A percentile compares a stretch with the other conserved stretches of the same genome.
Evolutionary conservation across 2,797 vertebrate species (phyloP).

Genomic region (Tragelaphus oryx): DNA sequence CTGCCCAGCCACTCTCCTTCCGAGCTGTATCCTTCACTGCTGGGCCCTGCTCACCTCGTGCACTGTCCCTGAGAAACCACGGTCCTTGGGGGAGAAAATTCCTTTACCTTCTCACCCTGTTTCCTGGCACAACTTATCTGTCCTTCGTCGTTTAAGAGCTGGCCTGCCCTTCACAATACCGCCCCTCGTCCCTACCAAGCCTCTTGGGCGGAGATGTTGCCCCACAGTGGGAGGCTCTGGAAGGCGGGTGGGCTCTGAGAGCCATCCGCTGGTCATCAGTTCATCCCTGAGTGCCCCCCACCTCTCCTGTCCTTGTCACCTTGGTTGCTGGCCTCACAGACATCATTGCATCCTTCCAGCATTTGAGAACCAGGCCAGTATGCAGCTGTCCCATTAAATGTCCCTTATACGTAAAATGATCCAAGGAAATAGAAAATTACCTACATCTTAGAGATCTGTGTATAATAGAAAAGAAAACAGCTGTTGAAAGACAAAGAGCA

Average conservation of each 20-base stretch:
- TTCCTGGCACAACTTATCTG: background rate
- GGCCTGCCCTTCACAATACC: background rate
- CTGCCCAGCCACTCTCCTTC: background rate
- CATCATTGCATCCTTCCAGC: background rate
- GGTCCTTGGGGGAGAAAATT: background rate
- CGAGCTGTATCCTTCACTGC: accelerated
- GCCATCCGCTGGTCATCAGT: accelerated
- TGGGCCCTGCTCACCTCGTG: accelerated
- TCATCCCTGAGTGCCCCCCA: background rate
- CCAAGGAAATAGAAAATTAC: background rate
- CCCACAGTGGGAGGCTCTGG: background rate
- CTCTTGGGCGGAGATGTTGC: background rate
- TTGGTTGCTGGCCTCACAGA: background rate
- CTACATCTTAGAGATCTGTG: background rate
- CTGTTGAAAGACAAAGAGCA: background rate
- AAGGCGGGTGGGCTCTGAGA: no score
- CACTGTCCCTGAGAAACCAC: accelerated
- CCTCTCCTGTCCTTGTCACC: background rate
- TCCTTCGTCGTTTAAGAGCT: background rate
- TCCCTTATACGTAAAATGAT: background rate
- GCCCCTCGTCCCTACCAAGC: background rate
- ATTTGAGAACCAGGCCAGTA: background rate
- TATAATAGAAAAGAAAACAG: no score
- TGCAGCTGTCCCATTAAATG: background rate
- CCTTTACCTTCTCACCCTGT: background rate